Base-by-base conservation (phyloP, 1,140 invertebrate genomes). In the Atta texana region DNA sequence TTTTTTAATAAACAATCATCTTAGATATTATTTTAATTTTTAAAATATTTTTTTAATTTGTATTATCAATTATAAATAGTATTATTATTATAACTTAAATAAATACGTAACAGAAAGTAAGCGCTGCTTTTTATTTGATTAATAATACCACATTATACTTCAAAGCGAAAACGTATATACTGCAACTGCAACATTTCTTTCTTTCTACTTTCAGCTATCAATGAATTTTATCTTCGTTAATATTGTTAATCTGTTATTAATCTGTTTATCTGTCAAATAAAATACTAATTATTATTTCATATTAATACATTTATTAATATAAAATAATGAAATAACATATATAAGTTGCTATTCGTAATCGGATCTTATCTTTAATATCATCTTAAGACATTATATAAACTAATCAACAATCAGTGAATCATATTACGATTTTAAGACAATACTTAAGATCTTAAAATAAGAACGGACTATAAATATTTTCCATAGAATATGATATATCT, bases 31-130 rank as follows among this genome's bases (percentile, higher is more conserved):
- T 74, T 10, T 74, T 51, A 31, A 21, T 74, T 34, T 57, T 34
- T 10, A 57, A 3, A 5, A 34, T n/a, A 34, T 74, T 10, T 6
- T 6, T 34, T 34, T 34, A 6, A 34, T 34, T 34, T 34, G 31
- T 10, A 59, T 59, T 24, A 16, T 59, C 7, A 59, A 21, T 59
- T 39, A 61, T 61, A n/a, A n/a, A n/a, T n/a, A n/a, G n/a, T n/a
- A n/a, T n/a, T n/a, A n/a, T n/a, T n/a, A n/a, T n/a, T n/a, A 61
- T 24, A 61, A 18, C 31, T 51, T 72, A n/a, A 76, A 16, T 16
- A 39, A 44, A 76, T 39, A 76, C 21, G 21, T 76, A 76, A 61
- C 18, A 61, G 74, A 76, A 76, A 76, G 34, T 12, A 76, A 59
- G 7, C 16, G 16, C 8, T 21, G n/a, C n/a, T 61, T 76, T 57